phyloP scores from a whole-genome alignment of 2,113 vertebrate species.

The Phyllostomus hastatus region DNA sequence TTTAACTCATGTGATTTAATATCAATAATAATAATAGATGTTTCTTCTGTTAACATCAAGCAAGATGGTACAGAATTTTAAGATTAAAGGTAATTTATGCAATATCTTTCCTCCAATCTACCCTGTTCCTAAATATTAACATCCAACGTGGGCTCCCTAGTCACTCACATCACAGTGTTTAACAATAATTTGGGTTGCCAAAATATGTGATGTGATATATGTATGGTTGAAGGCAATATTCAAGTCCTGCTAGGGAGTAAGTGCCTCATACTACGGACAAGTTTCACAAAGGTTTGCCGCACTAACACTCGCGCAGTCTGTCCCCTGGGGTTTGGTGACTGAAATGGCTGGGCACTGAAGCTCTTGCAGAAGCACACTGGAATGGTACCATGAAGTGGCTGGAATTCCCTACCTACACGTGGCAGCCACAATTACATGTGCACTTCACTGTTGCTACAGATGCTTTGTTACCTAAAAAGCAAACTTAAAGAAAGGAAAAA shows the following conservation, averaged over 20 bases:
- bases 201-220: not conserved
- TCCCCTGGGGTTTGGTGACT: not conserved
- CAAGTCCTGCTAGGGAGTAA: not conserved
- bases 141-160: not conserved
- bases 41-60: not conserved
- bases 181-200: not conserved
- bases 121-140: not conserved
- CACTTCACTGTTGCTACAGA: not conserved
- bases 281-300: not conserved
- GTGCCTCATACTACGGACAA: not conserved
- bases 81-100: not conserved
- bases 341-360: not conserved
- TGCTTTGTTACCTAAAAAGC: conserved; percentile 53
- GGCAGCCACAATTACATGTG: not conserved
- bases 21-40: not conserved
- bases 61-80: not conserved
- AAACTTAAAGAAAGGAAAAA: conserved; percentile 44
- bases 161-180: not conserved
- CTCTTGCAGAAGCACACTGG: not conserved
- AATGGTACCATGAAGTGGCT: not conserved
- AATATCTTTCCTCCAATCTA: not conserved
- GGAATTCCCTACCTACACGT: not conserved
- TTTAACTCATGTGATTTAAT: not conserved
- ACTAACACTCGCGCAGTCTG: not conserved
- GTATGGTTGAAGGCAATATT: not conserved